phyloP scores from a whole-genome alignment of 2,113 vertebrate species.

The Calidris pygmaea region DNA sequence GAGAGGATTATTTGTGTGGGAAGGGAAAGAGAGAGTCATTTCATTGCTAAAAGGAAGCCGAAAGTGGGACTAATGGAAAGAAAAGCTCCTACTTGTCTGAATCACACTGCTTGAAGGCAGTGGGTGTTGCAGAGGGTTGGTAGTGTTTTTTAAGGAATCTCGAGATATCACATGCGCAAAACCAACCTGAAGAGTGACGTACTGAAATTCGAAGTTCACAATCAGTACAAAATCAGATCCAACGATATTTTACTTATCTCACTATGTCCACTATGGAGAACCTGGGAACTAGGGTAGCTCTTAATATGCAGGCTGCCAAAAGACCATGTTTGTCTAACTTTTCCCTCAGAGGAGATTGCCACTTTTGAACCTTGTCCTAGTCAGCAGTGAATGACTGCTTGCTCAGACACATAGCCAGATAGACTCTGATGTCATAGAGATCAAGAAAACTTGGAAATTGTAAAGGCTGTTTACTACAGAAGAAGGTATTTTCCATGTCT shows the following conservation, averaged over 20 bases:
- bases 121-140: background rate
- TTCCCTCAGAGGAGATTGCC: background rate
- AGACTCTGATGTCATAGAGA: background rate
- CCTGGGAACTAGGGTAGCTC: background rate
- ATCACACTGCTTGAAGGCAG: constrained; percentile 9
- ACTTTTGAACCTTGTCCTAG: background rate
- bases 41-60: constrained; percentile 4
- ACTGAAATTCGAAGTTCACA: background rate
- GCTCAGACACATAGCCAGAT: background rate
- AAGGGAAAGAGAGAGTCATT: background rate
- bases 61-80: background rate
- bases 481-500: background rate
- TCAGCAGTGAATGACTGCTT: background rate
- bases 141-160: background rate
- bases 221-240: background rate
- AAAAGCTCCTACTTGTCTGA: constrained; percentile 14
- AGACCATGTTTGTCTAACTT: background rate
- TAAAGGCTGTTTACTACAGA: background rate
- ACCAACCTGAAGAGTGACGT: background rate
- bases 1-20: background rate
- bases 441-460: background rate
- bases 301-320: background rate
- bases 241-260: background rate
- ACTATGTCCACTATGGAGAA: background rate
- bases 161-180: background rate